Evolutionary conservation across 2,113 vertebrate genomes (phyloP), one percentile per base, ranked within the genome.

Genomic region (Engystomops pustulosus): DNA sequence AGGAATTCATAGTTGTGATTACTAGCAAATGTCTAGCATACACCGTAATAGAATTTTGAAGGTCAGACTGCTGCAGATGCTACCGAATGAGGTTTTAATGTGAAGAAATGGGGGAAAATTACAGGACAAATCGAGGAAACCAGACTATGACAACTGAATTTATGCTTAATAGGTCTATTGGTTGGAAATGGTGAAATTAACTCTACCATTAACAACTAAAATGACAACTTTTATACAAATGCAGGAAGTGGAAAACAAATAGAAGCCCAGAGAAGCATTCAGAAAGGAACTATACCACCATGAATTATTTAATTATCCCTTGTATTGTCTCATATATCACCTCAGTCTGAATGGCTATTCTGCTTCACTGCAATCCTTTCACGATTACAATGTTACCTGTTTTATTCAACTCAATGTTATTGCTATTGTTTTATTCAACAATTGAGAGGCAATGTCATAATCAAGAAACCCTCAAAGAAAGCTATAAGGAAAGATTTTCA

Each of bases 1-100:
- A 83, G 32, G 1, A 86, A 82, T 77, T 78, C 72, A 77, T 62
- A 80, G 10, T 51, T 47, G 9, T 17, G 85, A 89, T 58, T 84
- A 84, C 82, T 80, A 80, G 18, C 18, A 82, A 49, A 86, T 87
- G 30, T 79, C 69, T 71, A 84, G 53, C 36, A 78, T 78, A 69
- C 74, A 84, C 60, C 58, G 47, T 84, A 78, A 84, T 79, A 83
- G 81, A 88, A 85, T 49, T 0, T 53, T 72, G 83, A 38, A 23
- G 36, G 78, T 79, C 84, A 60, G 41, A 77, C 7, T 62, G n/a
- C 15, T 32, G 27, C 51, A 78, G 74, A 84, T 78, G 74, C 62
- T 69, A 38, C 74, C 69, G 49, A 55, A 84, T 84, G 32, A 77
- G 77, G 82, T 69, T 84, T 0, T 51, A 81, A 87, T 65, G 75